Conservation (phyloP, 1,140 invertebrate genomes). For the Stegodyphus mimosarum region DNA sequence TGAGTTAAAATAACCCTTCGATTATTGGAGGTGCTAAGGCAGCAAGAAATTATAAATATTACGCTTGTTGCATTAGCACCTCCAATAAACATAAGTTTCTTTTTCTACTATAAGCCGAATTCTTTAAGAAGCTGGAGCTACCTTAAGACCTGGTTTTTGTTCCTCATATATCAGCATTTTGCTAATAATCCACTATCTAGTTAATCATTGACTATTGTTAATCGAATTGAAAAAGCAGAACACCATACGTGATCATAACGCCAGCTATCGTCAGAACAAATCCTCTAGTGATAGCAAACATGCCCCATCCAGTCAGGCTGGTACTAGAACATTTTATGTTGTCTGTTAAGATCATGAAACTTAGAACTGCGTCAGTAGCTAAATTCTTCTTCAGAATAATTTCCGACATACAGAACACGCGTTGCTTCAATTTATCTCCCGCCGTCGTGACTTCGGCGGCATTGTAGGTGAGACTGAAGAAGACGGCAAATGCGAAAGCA, state of each 20-base stretch:
- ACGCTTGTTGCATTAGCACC: too few relatives aligned
- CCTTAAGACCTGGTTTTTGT: too few relatives aligned
- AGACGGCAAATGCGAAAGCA: conserved; percentile 8
- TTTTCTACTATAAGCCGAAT: too few relatives aligned
- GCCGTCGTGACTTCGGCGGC: conserved; percentile 7
- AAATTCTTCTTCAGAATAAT: conserved; percentile 23
- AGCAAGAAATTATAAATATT: too few relatives aligned
- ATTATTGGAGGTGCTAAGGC: too few relatives aligned
- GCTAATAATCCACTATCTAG: too few relatives aligned
- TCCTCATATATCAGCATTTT: too few relatives aligned
- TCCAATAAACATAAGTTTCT: too few relatives aligned
- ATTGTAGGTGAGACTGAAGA: conserved; percentile 16
- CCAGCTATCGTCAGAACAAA: conserved; percentile 40
- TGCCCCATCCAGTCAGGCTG: conserved; percentile 44
- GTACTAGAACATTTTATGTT: conserved; percentile 18
- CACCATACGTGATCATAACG: conserved; percentile 47
- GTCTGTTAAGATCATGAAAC: conserved; percentile 27
- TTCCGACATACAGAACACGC: conserved; percentile 21
- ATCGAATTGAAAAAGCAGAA: conserved; percentile 52
- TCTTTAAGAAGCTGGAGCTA: too few relatives aligned
- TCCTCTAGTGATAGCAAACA: conserved; percentile 52
- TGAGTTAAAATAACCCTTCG: too few relatives aligned
- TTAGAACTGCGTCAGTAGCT: background rate
- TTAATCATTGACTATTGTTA: too few relatives aligned
- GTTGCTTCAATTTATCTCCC: conserved; percentile 28